Evolutionary conservation across 2,888 invertebrate genomes (phyloP).

Genomic region (Listrodromus nycthemerus): DNA sequence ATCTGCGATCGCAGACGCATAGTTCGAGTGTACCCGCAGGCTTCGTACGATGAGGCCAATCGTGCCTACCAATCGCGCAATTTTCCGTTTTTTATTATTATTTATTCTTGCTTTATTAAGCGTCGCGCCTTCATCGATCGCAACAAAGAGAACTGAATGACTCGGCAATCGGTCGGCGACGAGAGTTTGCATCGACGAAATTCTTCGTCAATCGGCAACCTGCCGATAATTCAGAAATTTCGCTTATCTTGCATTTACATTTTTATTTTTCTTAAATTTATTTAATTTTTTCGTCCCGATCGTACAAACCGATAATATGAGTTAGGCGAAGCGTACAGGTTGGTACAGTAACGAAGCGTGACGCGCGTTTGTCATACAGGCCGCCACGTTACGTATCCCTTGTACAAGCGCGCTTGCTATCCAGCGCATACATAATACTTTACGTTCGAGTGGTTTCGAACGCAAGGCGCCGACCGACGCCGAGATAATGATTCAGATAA

Average conservation of each 20-base stretch:
- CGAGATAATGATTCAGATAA: slow-evolving; percentile 51
- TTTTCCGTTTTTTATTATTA: slow-evolving; percentile 13
- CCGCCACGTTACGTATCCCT: slow-evolving; percentile 3
- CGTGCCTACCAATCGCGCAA: slow-evolving; percentile 21
- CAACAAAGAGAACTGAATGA: not conserved
- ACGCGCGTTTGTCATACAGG: slow-evolving; percentile 33
- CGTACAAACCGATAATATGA: not conserved
- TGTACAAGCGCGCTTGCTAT: not conserved
- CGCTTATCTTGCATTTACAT: slow-evolving; percentile 11
- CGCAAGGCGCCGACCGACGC: slow-evolving; percentile 23
- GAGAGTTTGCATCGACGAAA: slow-evolving; percentile 21
- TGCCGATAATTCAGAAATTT: slow-evolving; percentile 1
- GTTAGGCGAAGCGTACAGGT: slow-evolving; percentile 14
- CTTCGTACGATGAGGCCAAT: slow-evolving; percentile 21
- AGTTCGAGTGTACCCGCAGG: slow-evolving; percentile 13
- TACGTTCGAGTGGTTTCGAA: slow-evolving; percentile 29
- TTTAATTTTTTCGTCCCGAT: slow-evolving; percentile 16
- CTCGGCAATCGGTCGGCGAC: slow-evolving; percentile 10
- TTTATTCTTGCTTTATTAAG: not conserved
- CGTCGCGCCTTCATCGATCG: not conserved
- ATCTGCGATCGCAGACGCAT: slow-evolving; percentile 3
- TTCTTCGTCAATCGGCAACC: slow-evolving; percentile 21
- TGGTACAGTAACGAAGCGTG: slow-evolving; percentile 32
- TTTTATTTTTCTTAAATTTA: slow-evolving; percentile 37
- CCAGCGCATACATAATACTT: slow-evolving; percentile 20